A percentile compares a stretch with the other conserved stretches of the same genome.
These are phyloP conservation scores for Calliopum simillimum DNA, from an alignment of 2,888 invertebrate species.

Conservation along the genomic window DNA sequence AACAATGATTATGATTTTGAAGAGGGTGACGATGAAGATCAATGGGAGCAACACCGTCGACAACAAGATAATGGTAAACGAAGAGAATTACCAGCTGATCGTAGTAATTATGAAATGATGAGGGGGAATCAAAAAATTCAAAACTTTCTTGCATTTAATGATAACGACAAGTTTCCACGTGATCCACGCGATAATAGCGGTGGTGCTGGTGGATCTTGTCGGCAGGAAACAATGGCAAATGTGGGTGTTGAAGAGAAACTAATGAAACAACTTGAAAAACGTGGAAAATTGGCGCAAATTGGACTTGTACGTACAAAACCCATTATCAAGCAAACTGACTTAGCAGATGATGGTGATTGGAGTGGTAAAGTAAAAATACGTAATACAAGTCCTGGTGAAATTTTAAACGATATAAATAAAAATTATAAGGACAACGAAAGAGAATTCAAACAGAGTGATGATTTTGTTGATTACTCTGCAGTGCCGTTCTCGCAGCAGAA, in stretches of 20 bases:
- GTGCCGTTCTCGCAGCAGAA: no score
- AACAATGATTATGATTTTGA: constrained; percentile 3
- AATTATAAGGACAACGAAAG: no score
- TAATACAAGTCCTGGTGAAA: no score
- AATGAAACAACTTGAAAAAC: neutral
- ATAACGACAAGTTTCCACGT: neutral
- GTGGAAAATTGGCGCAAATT: constrained; percentile 14
- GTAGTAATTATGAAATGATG: neutral
- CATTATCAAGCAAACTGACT: neutral
- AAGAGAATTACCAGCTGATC: neutral
- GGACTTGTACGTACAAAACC: constrained; percentile 1
- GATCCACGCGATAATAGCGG: neutral
- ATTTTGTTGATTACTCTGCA: neutral
- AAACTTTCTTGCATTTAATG: no score
- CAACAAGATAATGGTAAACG: neutral
- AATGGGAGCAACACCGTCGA: neutral
- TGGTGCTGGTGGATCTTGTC: neutral
- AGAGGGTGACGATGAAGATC: neutral
- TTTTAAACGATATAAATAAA: no score
- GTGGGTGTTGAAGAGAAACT: constrained; percentile 16
- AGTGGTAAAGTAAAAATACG: no score
- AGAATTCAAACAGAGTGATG: neutral
- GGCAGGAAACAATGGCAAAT: constrained; percentile 26
- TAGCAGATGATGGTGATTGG: neutral
- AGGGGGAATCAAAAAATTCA: no score